These are phyloP conservation scores for Danio albolineatus DNA, from an alignment of 2,797 vertebrate species.

Conservation along the genomic window DNA sequence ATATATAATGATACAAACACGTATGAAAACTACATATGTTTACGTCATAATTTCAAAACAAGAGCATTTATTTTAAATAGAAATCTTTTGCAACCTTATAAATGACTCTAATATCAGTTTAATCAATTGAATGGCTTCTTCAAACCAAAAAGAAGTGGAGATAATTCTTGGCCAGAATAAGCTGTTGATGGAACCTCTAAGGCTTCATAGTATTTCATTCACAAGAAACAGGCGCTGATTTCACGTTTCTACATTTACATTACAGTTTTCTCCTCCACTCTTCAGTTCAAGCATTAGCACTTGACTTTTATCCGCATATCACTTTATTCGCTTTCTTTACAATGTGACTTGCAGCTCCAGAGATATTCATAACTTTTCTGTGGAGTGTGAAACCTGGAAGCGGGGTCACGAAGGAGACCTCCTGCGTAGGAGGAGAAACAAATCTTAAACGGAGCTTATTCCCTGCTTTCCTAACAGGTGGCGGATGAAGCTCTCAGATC, in stretches of 20 bases:
- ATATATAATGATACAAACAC: no score
- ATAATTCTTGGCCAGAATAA: background rate
- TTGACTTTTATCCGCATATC: slow-evolving; percentile 5
- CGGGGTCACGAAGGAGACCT: slow-evolving; percentile 2
- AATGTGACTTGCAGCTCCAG: background rate
- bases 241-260: background rate
- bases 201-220: background rate
- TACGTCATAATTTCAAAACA: no score
- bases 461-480: slow-evolving; percentile 15
- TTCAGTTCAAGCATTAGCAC: background rate
- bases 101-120: no score
- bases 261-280: background rate
- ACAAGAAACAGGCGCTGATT: background rate
- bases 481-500: background rate
- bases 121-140: no score
- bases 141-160: no score
- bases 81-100: no score
- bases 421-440: background rate
- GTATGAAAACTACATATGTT: no score
- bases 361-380: background rate
- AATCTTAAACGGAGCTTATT: slow-evolving; percentile 19
- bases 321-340: background rate
- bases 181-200: background rate
- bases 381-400: slow-evolving; percentile 13
- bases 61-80: no score